Conservation (phyloP, 2,888 invertebrate species). For the Dynastes tityus region DNA sequence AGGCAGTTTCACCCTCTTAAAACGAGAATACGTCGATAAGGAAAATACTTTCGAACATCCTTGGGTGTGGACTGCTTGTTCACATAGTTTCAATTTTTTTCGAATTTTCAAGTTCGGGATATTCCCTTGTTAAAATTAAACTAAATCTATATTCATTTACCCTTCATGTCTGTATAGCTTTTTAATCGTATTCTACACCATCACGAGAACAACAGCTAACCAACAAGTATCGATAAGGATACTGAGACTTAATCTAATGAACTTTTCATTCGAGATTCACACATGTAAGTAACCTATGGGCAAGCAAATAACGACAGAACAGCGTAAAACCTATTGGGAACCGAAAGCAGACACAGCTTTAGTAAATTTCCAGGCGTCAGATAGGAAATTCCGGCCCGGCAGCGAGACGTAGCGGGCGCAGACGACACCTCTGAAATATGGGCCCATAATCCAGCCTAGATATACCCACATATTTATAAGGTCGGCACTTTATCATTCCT, state of each 20-base stretch:
- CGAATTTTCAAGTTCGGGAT: too few species aligned
- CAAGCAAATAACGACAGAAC: not conserved
- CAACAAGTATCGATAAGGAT: too few species aligned
- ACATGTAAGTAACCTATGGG: not conserved
- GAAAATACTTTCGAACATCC: too few species aligned
- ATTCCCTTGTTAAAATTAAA: too few species aligned
- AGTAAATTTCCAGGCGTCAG: slow-evolving; percentile 48
- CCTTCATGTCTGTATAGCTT: too few species aligned
- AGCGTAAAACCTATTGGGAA: slow-evolving; percentile 2
- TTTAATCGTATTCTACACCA: too few species aligned
- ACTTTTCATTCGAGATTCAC: not conserved
- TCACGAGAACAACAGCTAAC: too few species aligned
- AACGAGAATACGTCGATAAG: too few species aligned
- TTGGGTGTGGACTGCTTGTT: too few species aligned
- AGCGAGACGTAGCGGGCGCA: slow-evolving; percentile 61
- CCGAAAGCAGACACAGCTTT: slow-evolving; percentile 37
- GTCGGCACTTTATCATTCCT: slow-evolving; percentile 70
- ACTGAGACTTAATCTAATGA: not conserved
- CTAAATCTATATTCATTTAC: too few species aligned
- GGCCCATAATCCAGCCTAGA: slow-evolving; percentile 69
- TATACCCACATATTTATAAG: slow-evolving; percentile 71
- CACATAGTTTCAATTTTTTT: too few species aligned
- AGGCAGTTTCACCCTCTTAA: too few species aligned
- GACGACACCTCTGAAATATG: slow-evolving; percentile 68
- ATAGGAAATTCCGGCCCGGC: slow-evolving; percentile 56